Evolutionary conservation across 2,888 invertebrate genomes (phyloP), one percentile per base, ranked within the genome.

Genomic region (Nysson spinosus): DNA sequence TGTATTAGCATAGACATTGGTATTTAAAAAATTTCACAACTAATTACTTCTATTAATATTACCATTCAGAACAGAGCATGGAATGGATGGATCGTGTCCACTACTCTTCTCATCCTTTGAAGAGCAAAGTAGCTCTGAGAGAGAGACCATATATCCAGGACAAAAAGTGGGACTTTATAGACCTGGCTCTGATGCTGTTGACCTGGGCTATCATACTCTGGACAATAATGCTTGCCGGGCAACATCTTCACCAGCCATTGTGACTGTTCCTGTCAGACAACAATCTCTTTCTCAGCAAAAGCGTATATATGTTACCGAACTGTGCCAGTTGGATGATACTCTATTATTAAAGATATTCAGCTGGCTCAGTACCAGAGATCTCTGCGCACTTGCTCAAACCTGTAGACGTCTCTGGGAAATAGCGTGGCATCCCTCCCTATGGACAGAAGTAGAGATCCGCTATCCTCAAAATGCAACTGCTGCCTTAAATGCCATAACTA

Each of bases 371-470:
- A 93, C 93, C 70, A 91, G 91, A 75, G 93, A 94, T 75, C 87
- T 95, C 76, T 93, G 94, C 83, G 89, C 89, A 85, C 92, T 93
- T 86, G 94, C 93, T 1, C 90, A 93, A 51, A 94, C 95, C 3
- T 94, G 94, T 81, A 89, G 92, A 16, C 89, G 94, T 43, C 94
- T 95, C 87, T 93, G 94, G 87, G 89, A 91, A 69, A 88, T 95
- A 22, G 93, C 92, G 30, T 95, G 95, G 95, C 92, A 93, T 28
- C 94, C 95, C 0, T 87, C 90, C 5, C 88, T 95, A 16, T 95
- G 95, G 95, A 72, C 67, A 5, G 82, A 85, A 19, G 80, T 85
- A 4, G 82, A 84, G 28, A 69, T 85, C 9, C 79, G 80, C 9
- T 79, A 82, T 64, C 84, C 85, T 0, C 79, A 85, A 62, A 84